Base-by-base conservation (phyloP, 1,140 invertebrate genomes). In the Dufourea novaeangliae region DNA sequence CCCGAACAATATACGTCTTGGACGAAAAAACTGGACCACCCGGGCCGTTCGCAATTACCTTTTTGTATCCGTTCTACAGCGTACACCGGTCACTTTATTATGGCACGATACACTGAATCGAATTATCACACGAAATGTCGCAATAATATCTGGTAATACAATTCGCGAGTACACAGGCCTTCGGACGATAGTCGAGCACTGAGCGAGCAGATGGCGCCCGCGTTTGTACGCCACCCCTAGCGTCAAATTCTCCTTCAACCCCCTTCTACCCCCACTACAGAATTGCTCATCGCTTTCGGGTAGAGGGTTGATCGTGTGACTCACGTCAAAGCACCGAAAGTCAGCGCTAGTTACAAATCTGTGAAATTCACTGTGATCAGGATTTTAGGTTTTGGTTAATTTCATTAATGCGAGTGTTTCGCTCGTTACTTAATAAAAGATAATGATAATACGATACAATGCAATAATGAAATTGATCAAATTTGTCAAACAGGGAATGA, bases 121-220 rank as follows among this genome's bases (percentile, higher is more conserved):
- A 79, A 72, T 75, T 71, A 74, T 68, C 62, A 78, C 79, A 72
- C 79, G 63, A 84, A 78, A 70, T 84, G 80, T 72, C 84, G 75
- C 84, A 80, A 85, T 88, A 73, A 87, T n/a, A n/a, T 87, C 73
- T 82, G 82, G 83, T 82, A 81, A 85, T 83, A 81, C 79, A 78
- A 79, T 64, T n/a, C 84, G 75, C 88, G 84, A 84, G 75, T 82
- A 68, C 59, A 82, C 74, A 59, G 54, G 52, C 82, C 80, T 84
- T 86, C 67, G 61, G 78, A 89, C 87, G 88, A 84, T 87, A 88
- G 84, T 84, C 85, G 79, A 82, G 71, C 77, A 88, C 87, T 89
- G 76, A 78, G 34, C 86, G 72, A 62, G 54, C 84, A 89, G 89
- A 89, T 90, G 89, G 88, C 89, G 89, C 87, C 69, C 67, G 27